These are phyloP conservation scores for Ceriagrion tenellum DNA, from an alignment of 2,888 invertebrate species.

Conservation along the genomic window DNA sequence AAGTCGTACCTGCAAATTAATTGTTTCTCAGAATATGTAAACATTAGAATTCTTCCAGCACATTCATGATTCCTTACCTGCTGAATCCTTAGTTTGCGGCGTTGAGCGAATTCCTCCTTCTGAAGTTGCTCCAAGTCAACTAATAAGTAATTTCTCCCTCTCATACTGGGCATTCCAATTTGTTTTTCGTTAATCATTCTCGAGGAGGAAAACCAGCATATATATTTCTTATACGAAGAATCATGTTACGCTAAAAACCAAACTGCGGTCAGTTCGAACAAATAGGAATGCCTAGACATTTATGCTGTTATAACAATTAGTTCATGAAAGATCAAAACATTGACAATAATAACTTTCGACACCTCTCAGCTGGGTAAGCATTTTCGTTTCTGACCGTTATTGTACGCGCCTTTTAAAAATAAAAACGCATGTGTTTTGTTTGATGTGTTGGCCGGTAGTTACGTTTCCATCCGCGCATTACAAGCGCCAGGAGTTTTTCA, in stretches of 20 bases:
- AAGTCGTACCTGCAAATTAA: constrained; percentile 35
- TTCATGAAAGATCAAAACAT: background rate
- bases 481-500: constrained; percentile 22
- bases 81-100: constrained; percentile 43
- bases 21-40: background rate
- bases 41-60: background rate
- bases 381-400: background rate
- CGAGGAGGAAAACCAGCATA: background rate
- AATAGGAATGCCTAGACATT: background rate
- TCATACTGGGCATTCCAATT: background rate
- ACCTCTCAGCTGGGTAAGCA: background rate
- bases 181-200: background rate
- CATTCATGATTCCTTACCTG: constrained; percentile 2
- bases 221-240: background rate
- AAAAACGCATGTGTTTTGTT: constrained; percentile 31
- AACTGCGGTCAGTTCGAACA: background rate
- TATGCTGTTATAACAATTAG: background rate
- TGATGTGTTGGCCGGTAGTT: constrained; percentile 51
- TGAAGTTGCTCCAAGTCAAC: constrained; percentile 26
- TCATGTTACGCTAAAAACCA: background rate
- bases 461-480: background rate
- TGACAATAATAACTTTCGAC: background rate
- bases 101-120: constrained; percentile 40
- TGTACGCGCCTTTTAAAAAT: constrained; percentile 30
- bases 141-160: background rate